A percentile compares a stretch with the other conserved stretches of the same genome.
These are phyloP conservation scores for Oxycera nigricornis DNA, from an alignment of 2,888 invertebrate genomes.

Conservation along the genomic window DNA sequence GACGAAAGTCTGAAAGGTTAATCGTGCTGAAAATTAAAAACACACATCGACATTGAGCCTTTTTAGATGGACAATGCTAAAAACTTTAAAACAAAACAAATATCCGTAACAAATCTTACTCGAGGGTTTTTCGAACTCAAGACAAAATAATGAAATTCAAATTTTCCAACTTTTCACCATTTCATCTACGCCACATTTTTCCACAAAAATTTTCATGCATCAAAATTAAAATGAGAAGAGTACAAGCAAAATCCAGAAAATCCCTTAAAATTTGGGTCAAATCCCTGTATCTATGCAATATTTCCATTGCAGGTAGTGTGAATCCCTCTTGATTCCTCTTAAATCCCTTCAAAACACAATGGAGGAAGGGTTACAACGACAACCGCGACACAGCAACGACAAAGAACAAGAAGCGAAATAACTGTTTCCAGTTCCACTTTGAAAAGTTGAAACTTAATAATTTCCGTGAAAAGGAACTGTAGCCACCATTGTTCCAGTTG, in stretches of 20 bases:
- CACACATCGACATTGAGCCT: no score
- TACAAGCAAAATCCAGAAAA: not conserved
- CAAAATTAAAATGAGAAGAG: conserved; percentile 11
- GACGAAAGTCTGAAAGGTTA: no score
- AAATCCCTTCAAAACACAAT: not conserved
- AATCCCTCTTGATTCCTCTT: not conserved
- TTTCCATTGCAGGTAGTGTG: conserved; percentile 7
- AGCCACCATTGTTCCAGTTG: conserved; percentile 10
- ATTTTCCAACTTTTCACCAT: no score
- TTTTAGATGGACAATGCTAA: no score
- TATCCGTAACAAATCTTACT: no score
- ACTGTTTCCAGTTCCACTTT: not conserved
- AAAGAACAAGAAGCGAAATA: not conserved
- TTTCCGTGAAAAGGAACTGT: conserved; percentile 17
- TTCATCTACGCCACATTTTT: no score
- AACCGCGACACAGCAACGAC: not conserved
- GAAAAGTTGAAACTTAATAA: conserved; percentile 33
- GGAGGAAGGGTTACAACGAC: not conserved
- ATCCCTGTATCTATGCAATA: not conserved
- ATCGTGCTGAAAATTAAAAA: no score
- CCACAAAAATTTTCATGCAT: not conserved
- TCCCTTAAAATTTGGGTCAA: conserved; percentile 14
- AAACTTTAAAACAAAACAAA: no score
- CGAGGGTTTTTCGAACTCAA: no score
- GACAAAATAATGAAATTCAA: no score